Percentiles rank a stretch among this genome's conserved stretches.
These are phyloP conservation scores for Arion vulgaris DNA, from an alignment of 1,140 invertebrate species.

Conservation along the genomic window DNA sequence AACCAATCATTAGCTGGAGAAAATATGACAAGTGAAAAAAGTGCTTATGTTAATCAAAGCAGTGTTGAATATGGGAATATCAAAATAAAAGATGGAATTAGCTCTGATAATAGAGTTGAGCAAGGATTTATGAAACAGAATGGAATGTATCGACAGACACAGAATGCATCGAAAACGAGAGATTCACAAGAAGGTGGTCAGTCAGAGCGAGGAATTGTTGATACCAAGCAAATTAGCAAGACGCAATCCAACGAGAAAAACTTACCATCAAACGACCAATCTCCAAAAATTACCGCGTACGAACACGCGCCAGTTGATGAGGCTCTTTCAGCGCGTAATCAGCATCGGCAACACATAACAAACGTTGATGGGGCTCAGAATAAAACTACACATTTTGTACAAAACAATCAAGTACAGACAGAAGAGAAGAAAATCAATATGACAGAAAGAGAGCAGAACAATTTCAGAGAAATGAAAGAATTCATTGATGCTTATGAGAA, in stretches of 20 bases:
- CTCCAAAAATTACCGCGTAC: background rate
- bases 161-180: background rate
- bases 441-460: background rate
- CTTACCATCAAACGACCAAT: too few relatives aligned
- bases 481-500: background rate
- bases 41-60: too few relatives aligned
- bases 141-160: background rate
- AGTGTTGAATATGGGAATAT: too few relatives aligned
- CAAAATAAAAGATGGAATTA: too few relatives aligned
- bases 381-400: background rate
- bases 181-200: background rate
- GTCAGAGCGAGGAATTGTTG: background rate
- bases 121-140: background rate
- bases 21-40: too few relatives aligned
- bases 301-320: background rate
- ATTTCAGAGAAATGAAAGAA: background rate
- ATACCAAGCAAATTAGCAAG: background rate
- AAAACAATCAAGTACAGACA: background rate
- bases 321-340: background rate
- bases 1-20: too few relatives aligned
- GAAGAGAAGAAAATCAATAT: background rate
- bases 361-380: background rate
- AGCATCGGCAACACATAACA: background rate
- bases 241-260: background rate
- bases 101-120: too few relatives aligned